A percentile compares a stretch with the other conserved stretches of the same genome.
Evolutionary conservation across 2,797 vertebrate species (phyloP).

Genomic region (Gymnopithys bicolor): DNA sequence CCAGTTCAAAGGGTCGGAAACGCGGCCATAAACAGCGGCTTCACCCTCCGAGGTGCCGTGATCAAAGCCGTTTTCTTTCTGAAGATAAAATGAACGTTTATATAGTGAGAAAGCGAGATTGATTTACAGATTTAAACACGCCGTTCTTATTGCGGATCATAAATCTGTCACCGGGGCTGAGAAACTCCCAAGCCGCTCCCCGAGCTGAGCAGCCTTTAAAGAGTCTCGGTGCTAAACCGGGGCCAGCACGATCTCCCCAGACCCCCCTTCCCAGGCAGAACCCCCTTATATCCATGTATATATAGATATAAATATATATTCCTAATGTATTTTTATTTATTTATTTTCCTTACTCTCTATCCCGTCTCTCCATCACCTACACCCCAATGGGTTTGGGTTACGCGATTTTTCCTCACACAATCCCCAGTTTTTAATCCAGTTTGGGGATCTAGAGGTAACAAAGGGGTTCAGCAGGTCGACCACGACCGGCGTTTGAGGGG

Average conservation of each 20-base stretch:
- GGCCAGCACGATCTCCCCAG: neutral
- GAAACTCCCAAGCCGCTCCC: slow-evolving; percentile 72
- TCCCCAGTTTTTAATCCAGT: rapidly evolving
- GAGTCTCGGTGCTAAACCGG: neutral
- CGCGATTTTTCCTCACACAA: rapidly evolving
- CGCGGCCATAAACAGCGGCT: slow-evolving; percentile 69
- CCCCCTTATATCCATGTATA: neutral
- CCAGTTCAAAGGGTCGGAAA: slow-evolving; percentile 73
- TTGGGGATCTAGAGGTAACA: neutral
- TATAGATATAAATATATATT: neutral
- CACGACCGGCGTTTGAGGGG: rapidly evolving
- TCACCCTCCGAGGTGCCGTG: slow-evolving; percentile 39
- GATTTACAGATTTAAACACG: slow-evolving; percentile 87
- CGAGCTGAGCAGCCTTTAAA: neutral
- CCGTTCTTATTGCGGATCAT: slow-evolving; percentile 88
- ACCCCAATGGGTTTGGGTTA: rapidly evolving
- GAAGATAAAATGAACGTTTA: slow-evolving; percentile 82
- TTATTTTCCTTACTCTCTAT: neutral
- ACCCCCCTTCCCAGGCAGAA: neutral
- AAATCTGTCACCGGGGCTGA: slow-evolving; percentile 89
- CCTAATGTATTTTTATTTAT: neutral
- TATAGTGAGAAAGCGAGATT: slow-evolving; percentile 82
- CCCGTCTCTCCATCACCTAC: neutral
- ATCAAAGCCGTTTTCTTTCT: slow-evolving; percentile 68
- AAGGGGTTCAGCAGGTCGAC: neutral